Evolutionary conservation across 1,140 invertebrate species (phyloP), one percentile per base, ranked within the genome.

Genomic region (Danaus melanippus): DNA sequence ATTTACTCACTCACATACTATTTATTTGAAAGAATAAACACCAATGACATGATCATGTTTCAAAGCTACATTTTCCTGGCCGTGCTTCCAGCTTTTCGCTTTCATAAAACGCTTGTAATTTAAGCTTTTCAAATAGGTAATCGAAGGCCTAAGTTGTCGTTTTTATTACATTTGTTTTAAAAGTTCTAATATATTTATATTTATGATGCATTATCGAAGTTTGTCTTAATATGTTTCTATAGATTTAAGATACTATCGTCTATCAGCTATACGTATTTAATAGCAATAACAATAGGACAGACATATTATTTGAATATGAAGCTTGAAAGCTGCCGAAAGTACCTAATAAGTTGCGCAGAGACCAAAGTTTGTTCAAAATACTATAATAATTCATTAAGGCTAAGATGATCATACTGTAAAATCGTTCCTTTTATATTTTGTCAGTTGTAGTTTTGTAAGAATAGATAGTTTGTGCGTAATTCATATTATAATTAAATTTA

Each of bases 361-460:
- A 60, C 58, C 58, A 60, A 60, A 42, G 48, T 60, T 53, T 60
- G 58, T 64, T 64, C 62, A 60, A 40, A 54, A 60, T 60, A 64
- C 62, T 60, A 64, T 54, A 32, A 32, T 54, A 57, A 53, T 60
- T 56, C 32, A 46, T 60, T 64, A 56, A 58, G 46, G 50, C 50
- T 61, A 67, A 56, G 45, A 54, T 53, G 56, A 56, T 60, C 58
- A 56, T 56, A 58, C 10, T 55, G 55, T 63, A 67, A 51, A 52
- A 58, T 60, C 44, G 59, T 67, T 63, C 60, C 58, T 63, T 64
- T 59, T 59, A 58, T 48, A 50, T 56, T 47, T 42, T 60, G 15
- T 55, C 50, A 50, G 39, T 64, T 50, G 46, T 59, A 64, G 50
- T 57, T 54, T 54, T 64, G 9, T 53, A 59, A 60, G 48, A 55